Evolutionary conservation across 1,140 invertebrate species (phyloP).

Genomic region (Papilio dardanus): DNA sequence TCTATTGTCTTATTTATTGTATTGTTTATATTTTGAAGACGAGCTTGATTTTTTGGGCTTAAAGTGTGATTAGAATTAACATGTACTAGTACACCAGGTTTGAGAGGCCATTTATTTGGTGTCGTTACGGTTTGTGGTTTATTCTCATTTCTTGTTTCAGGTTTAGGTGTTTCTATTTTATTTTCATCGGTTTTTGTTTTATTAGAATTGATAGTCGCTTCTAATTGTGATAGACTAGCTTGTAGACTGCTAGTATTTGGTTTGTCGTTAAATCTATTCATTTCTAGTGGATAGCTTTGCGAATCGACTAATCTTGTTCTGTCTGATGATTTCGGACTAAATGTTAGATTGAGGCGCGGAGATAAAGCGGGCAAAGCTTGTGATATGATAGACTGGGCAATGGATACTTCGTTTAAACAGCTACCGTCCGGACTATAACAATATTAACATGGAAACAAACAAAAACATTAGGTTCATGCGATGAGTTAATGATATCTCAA

Average conservation of each 20-base stretch:
- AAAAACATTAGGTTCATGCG: constrained; percentile 56
- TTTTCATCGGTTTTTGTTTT: constrained; percentile 50
- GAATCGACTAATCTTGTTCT: constrained; percentile 77
- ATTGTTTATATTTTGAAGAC: constrained; percentile 56
- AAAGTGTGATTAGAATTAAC: constrained; percentile 85
- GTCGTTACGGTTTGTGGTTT: constrained; percentile 67
- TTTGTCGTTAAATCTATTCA: constrained; percentile 62
- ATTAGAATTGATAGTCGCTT: constrained; percentile 61
- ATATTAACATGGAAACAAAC: constrained; percentile 65
- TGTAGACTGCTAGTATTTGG: constrained; percentile 60
- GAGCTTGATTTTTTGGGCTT: constrained; percentile 79
- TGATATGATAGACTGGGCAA: constrained; percentile 81
- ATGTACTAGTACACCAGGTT: constrained; percentile 93
- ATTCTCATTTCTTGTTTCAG: constrained; percentile 53
- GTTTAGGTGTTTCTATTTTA: constrained; percentile 55
- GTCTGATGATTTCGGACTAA: constrained; percentile 77
- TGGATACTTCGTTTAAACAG: constrained; percentile 80
- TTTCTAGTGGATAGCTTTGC: constrained; percentile 73
- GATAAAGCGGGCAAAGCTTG: constrained; percentile 80
- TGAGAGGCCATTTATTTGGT: constrained; percentile 91
- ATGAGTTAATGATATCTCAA: constrained; percentile 45
- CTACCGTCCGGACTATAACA: constrained; percentile 77
- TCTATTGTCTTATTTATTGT: constrained; percentile 42
- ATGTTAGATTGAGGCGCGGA: constrained; percentile 72
- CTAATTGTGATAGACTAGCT: constrained; percentile 68